Conservation (phyloP, 2,888 invertebrate species). For the Catocala sponsa region DNA sequence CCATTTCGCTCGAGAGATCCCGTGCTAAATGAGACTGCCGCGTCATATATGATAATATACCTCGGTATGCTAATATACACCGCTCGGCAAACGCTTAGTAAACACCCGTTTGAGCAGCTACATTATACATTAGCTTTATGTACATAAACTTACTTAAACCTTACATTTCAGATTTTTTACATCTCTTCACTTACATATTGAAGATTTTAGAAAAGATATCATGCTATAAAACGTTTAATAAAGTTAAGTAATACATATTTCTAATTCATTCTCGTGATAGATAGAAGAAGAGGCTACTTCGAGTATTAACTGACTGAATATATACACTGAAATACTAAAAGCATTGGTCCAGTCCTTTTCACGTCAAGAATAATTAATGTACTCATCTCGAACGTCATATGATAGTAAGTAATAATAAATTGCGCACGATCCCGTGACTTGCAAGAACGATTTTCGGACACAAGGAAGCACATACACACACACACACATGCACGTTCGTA, state of each 20-base stretch:
- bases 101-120: constrained; percentile 22
- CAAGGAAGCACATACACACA: not conserved
- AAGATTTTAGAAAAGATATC: too few relatives aligned
- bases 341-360: not conserved
- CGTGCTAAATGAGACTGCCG: constrained; percentile 47
- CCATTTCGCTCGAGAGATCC: constrained; percentile 49
- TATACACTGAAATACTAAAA: not conserved
- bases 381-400: not conserved
- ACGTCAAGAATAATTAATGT: not conserved
- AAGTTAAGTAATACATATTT: too few relatives aligned
- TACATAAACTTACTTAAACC: not conserved
- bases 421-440: constrained; percentile 20
- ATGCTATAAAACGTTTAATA: too few relatives aligned
- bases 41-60: constrained; percentile 36
- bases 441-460: constrained; percentile 1
- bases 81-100: constrained; percentile 23
- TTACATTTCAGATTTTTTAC: too few relatives aligned
- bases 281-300: too few relatives aligned
- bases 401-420: constrained; percentile 19
- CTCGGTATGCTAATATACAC: constrained; percentile 36
- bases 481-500: constrained; percentile 8
- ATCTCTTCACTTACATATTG: too few relatives aligned
- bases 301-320: not conserved
- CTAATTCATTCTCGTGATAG: too few relatives aligned
- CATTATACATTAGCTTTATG: constrained; percentile 35